Evolutionary conservation across 2,888 invertebrate species (phyloP).

Genomic region (Tromatobia lineatoria): DNA sequence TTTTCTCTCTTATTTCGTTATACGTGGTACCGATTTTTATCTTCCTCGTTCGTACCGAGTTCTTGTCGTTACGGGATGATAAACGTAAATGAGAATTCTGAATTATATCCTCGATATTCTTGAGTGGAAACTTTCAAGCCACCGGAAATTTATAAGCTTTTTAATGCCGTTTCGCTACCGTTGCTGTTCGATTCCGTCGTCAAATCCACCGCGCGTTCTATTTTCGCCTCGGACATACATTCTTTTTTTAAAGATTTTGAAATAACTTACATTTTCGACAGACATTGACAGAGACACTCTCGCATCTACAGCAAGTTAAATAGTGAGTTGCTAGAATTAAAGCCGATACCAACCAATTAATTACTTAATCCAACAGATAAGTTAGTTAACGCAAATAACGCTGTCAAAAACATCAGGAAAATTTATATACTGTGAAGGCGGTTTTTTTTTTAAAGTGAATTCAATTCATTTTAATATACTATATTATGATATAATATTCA

Average conservation of each 20-base stretch:
- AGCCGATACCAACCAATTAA: too few relatives aligned
- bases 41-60: background rate
- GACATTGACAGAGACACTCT: conserved; percentile 3
- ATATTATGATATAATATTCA: too few relatives aligned
- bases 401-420: too few relatives aligned
- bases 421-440: too few relatives aligned
- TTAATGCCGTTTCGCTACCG: background rate
- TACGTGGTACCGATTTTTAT: background rate
- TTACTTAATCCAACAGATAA: too few relatives aligned
- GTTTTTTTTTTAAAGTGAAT: too few relatives aligned
- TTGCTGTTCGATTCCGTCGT: background rate
- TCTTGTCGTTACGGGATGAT: conserved; percentile 9
- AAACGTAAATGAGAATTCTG: conserved; percentile 5
- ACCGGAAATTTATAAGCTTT: background rate
- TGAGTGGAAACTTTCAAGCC: background rate
- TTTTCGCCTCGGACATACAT: background rate
- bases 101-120: conserved; percentile 8
- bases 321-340: too few relatives aligned
- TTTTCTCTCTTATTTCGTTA: background rate
- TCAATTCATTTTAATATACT: too few relatives aligned
- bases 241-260: background rate
- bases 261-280: background rate
- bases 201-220: background rate
- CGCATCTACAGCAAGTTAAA: background rate
- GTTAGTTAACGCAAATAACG: too few relatives aligned